phyloP scores from a whole-genome alignment of 1,140 invertebrate species.

The Glossosoma conforme region DNA sequence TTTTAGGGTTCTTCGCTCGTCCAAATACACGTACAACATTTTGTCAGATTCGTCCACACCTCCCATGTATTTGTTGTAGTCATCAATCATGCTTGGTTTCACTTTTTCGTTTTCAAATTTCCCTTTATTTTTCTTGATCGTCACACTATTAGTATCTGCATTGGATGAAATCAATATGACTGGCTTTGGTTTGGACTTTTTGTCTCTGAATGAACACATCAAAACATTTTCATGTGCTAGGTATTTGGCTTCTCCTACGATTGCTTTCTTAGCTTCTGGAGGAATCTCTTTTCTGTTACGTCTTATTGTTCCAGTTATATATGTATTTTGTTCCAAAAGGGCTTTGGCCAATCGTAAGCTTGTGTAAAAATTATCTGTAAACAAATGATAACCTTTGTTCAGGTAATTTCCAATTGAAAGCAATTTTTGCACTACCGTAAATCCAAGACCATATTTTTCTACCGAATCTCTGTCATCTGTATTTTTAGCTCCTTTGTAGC shows the following conservation, averaged over 20 bases:
- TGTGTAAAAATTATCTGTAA: slow-evolving; percentile 31
- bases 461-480: slow-evolving; percentile 21
- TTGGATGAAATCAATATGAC: slow-evolving; percentile 23
- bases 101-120: slow-evolving; percentile 19
- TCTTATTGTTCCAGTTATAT: slow-evolving; percentile 29
- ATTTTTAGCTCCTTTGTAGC: slow-evolving; percentile 27
- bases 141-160: slow-evolving; percentile 19
- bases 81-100: slow-evolving; percentile 24
- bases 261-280: slow-evolving; percentile 20
- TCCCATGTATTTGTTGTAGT: slow-evolving; percentile 23
- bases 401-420: slow-evolving; percentile 32
- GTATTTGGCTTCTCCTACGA: slow-evolving; percentile 21
- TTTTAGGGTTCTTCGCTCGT: slow-evolving; percentile 31
- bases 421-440: slow-evolving; percentile 31
- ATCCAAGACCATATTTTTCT: slow-evolving; percentile 29
- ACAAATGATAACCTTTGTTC: slow-evolving; percentile 33
- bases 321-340: slow-evolving; percentile 22
- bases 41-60: slow-evolving; percentile 27
- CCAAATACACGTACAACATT: slow-evolving; percentile 31
- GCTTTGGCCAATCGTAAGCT: slow-evolving; percentile 23
- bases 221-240: slow-evolving; percentile 17
- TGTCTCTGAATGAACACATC: slow-evolving; percentile 24
- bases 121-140: slow-evolving; percentile 20
- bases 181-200: slow-evolving; percentile 20
- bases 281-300: slow-evolving; percentile 16